These are phyloP conservation scores for Gryon sp. DNA, from an alignment of 1,140 invertebrate genomes.

Conservation along the genomic window DNA sequence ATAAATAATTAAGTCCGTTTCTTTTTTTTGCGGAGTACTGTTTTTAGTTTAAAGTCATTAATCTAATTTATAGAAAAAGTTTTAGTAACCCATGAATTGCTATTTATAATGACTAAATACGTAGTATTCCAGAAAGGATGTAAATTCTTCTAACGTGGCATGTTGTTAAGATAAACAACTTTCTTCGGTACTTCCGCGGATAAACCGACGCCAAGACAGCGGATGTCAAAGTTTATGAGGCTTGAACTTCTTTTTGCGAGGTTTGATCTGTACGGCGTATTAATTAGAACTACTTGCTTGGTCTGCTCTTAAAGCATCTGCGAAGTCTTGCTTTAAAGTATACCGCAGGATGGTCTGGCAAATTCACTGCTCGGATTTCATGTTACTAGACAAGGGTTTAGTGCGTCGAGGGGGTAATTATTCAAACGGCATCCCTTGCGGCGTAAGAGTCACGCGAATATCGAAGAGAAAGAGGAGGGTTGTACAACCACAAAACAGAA, in stretches of 20 bases:
- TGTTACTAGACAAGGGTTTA: conserved; percentile 71
- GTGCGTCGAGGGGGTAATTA: conserved; percentile 76
- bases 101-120: too few relatives aligned
- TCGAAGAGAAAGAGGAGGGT: conserved; percentile 44
- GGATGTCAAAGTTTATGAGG: conserved; percentile 26
- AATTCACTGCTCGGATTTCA: conserved; percentile 77
- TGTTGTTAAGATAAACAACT: neutral
- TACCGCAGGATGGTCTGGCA: conserved; percentile 69
- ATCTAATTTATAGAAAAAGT: too few relatives aligned
- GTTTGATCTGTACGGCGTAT: conserved; percentile 65
- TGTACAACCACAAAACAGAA: conserved; percentile 20
- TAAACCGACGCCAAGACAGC: neutral
- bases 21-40: too few relatives aligned
- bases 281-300: conserved; percentile 70
- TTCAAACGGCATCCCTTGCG: conserved; percentile 77
- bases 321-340: conserved; percentile 69
- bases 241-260: conserved; percentile 37
- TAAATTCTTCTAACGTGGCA: too few relatives aligned
- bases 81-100: too few relatives aligned
- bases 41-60: too few relatives aligned
- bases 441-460: conserved; percentile 68
- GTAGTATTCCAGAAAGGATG: too few relatives aligned
- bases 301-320: conserved; percentile 70
- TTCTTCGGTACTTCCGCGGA: neutral
- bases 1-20: too few relatives aligned